Conservation (phyloP, 2,888 invertebrate genomes). For the Lasioglossum lativentre region DNA sequence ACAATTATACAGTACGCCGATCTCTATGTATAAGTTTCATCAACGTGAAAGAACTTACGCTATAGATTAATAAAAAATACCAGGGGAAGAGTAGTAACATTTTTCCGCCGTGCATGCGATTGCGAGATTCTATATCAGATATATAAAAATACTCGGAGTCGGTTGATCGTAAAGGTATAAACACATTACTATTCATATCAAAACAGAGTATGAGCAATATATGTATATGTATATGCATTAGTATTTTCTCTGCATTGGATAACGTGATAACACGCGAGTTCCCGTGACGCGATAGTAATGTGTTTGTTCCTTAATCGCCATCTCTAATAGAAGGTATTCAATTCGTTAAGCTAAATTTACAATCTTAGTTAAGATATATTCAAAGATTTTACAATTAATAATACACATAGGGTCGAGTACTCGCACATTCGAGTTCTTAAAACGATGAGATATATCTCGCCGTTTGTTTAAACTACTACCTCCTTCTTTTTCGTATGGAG, state of each 20-base stretch:
- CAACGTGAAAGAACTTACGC: background rate
- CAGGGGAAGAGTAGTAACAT: conserved; percentile 18
- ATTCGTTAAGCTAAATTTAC: background rate
- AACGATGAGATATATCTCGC: background rate
- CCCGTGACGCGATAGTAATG: too few species aligned
- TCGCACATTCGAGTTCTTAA: background rate
- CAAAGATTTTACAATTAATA: conserved; percentile 6
- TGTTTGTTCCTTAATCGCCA: background rate
- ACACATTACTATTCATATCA: too few species aligned
- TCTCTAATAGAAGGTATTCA: background rate
- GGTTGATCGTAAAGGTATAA: conserved; percentile 6
- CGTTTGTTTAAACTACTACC: conserved; percentile 35
- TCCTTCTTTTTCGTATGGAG: conserved; percentile 76
- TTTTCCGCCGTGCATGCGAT: background rate
- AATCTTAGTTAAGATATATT: background rate
- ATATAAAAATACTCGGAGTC: conserved; percentile 49
- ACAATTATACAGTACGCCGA: conserved; percentile 6
- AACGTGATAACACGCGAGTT: too few species aligned
- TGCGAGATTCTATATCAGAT: conserved; percentile 6
- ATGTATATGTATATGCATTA: too few species aligned
- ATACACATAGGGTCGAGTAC: conserved; percentile 8
- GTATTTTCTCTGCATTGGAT: too few species aligned
- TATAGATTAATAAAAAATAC: conserved; percentile 41
- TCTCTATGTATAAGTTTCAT: background rate
- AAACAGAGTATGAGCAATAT: too few species aligned